A percentile compares a stretch with the other conserved stretches of the same genome.
Conservation (phyloP, 2,113 vertebrate genomes). For the Himantopus leucocephalus region DNA sequence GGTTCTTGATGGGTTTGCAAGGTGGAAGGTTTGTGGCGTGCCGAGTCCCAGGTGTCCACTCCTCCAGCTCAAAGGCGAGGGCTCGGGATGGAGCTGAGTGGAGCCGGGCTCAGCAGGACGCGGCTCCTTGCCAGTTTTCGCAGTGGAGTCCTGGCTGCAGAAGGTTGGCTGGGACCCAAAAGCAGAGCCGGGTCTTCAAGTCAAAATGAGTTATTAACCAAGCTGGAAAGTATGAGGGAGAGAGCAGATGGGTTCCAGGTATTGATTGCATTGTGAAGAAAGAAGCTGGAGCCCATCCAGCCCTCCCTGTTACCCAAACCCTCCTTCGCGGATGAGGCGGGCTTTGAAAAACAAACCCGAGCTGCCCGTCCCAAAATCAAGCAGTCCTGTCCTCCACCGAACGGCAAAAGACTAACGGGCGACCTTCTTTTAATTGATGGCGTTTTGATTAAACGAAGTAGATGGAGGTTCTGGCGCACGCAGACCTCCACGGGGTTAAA, state of each 20-base stretch:
- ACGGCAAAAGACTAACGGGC: rapidly evolving
- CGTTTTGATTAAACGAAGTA: rapidly evolving
- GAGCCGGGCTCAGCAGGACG: background rate
- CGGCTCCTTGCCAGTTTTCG: background rate
- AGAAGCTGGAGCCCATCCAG: background rate
- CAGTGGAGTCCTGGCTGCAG: background rate
- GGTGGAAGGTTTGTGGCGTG: too few relatives aligned
- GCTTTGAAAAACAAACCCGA: rapidly evolving
- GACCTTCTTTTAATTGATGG: rapidly evolving
- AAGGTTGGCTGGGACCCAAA: background rate
- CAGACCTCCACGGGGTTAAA: background rate
- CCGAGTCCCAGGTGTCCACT: background rate
- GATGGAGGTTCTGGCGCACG: rapidly evolving
- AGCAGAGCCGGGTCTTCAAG: background rate
- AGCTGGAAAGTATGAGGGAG: background rate
- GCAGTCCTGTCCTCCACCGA: rapidly evolving
- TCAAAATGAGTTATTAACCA: background rate
- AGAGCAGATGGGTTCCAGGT: background rate
- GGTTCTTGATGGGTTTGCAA: background rate
- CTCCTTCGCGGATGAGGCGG: background rate
- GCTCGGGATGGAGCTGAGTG: too few relatives aligned
- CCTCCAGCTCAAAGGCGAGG: background rate
- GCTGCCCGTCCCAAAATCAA: background rate
- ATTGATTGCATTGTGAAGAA: background rate
- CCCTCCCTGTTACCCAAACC: background rate